These are phyloP conservation scores for Sorex maritimensis DNA, from an alignment of 2,797 vertebrate genomes.

Conservation along the genomic window DNA sequence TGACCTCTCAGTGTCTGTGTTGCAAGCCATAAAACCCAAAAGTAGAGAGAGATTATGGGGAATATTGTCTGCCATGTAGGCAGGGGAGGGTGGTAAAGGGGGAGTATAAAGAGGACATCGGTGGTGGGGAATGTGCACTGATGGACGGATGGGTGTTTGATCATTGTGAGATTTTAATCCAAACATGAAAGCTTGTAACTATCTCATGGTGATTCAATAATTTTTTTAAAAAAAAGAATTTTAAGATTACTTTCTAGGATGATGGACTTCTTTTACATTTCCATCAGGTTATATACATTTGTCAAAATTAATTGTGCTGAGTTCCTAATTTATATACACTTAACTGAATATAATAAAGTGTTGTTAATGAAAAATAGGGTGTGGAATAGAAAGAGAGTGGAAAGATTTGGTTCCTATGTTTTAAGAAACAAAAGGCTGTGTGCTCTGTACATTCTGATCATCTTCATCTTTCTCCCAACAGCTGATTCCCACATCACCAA, in stretches of 20 bases:
- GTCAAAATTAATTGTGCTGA: slow-evolving; percentile 61
- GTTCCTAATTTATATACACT: not conserved
- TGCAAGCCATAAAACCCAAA: too few species aligned
- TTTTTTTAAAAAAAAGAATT: not conserved
- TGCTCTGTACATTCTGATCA: not conserved
- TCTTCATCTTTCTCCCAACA: not conserved
- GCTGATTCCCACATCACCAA: not conserved
- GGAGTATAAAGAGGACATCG: too few species aligned
- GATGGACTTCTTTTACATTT: slow-evolving; percentile 22
- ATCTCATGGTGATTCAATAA: too few species aligned
- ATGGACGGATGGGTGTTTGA: too few species aligned
- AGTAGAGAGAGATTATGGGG: too few species aligned
- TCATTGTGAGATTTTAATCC: too few species aligned
- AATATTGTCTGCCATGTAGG: too few species aligned
- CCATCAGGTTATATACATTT: not conserved
- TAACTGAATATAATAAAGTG: slow-evolving; percentile 36
- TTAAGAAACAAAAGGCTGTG: not conserved
- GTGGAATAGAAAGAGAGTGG: not conserved
- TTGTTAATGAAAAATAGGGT: slow-evolving; percentile 44
- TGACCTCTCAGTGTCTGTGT: too few species aligned
- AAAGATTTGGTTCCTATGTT: not conserved
- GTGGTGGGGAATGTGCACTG: too few species aligned
- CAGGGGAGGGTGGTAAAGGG: too few species aligned
- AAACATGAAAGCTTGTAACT: too few species aligned
- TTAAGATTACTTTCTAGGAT: not conserved